Evolutionary conservation across 2,113 vertebrate species (phyloP).

Genomic region (Halichoerus grypus): DNA sequence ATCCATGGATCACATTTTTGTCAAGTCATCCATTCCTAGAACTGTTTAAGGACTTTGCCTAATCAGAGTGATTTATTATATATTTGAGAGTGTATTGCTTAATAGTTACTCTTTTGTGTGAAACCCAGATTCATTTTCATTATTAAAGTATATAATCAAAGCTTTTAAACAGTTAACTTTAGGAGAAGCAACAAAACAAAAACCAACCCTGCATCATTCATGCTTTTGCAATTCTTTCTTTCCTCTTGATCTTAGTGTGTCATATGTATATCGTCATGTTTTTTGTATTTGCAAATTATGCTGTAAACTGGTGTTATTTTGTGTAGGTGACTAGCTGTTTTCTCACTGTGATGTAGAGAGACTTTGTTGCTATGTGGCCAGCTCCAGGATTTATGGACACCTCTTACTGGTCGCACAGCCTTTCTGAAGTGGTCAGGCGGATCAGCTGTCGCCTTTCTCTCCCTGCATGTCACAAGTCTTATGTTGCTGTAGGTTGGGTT

Average conservation of each 20-base stretch:
- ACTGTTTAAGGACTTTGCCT: neutral
- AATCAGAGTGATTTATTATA: neutral
- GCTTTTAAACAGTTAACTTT: neutral
- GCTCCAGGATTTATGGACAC: neutral
- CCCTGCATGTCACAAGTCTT: neutral
- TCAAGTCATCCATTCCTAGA: neutral
- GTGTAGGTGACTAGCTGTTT: neutral
- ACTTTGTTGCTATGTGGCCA: neutral
- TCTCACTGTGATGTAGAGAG: neutral
- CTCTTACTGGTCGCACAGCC: neutral
- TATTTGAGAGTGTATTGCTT: conserved; percentile 17
- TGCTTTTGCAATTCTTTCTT: neutral
- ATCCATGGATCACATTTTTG: neutral
- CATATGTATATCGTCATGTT: neutral
- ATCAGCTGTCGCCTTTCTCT: neutral
- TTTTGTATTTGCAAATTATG: neutral
- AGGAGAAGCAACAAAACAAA: neutral
- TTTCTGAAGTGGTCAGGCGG: neutral
- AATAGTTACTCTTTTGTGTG: conserved; percentile 42
- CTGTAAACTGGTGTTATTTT: neutral
- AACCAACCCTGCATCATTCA: neutral
- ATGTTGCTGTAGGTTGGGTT: neutral
- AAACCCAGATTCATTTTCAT: conserved; percentile 36
- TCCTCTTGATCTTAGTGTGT: neutral
- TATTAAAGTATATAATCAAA: neutral